A percentile compares a stretch with the other conserved stretches of the same genome.
Evolutionary conservation across 1,140 invertebrate species (phyloP).

Genomic region (Zaprionus gabonicus): DNA sequence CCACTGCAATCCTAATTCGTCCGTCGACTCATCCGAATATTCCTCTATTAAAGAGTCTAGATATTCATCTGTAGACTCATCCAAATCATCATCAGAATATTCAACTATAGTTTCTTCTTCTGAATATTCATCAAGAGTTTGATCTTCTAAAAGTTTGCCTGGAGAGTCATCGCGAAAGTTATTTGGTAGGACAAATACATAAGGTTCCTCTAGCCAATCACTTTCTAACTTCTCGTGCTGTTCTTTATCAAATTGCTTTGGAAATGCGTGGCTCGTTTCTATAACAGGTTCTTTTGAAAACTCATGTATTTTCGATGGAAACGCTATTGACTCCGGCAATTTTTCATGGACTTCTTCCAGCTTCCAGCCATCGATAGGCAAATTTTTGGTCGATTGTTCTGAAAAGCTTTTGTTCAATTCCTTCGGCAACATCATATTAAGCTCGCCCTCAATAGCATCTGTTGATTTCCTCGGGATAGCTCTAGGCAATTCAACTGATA

Average conservation of each 20-base stretch:
- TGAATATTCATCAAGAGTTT: not conserved
- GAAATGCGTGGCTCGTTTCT: not conserved
- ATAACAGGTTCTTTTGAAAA: not conserved
- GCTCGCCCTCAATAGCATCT: not conserved
- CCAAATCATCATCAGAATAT: not conserved
- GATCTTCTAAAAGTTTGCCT: not conserved
- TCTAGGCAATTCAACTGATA: not conserved
- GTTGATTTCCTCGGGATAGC: not conserved
- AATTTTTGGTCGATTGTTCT: not conserved
- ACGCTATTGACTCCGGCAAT: not conserved
- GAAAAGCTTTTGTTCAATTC: not conserved
- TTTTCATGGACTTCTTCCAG: not conserved
- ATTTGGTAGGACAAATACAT: not conserved
- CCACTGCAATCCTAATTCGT: not conserved
- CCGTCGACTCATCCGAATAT: not conserved
- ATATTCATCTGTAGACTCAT: conserved; percentile 1
- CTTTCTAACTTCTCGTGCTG: not conserved
- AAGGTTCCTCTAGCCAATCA: not conserved
- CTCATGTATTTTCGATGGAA: not conserved
- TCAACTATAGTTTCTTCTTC: not conserved
- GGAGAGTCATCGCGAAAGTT: not conserved
- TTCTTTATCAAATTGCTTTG: not conserved
- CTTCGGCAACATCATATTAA: not conserved
- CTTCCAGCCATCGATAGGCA: not conserved
- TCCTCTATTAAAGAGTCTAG: not conserved